Evolutionary conservation across 2,888 invertebrate species (phyloP).

Genomic region (Hypolimnas misippus): DNA sequence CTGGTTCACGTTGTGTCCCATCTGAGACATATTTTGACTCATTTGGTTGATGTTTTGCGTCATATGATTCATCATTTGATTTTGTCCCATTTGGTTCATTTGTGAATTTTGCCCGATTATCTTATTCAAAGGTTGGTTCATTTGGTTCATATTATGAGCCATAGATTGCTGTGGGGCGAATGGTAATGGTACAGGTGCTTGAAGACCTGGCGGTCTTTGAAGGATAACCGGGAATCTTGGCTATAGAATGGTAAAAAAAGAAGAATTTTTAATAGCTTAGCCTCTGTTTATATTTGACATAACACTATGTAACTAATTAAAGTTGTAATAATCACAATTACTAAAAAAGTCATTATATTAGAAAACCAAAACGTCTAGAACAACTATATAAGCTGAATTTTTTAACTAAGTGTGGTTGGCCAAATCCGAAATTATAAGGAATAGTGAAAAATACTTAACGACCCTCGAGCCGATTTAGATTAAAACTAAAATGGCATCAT

Average conservation of each 20-base stretch:
- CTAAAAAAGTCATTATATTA: too few relatives aligned
- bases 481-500: too few relatives aligned
- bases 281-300: too few relatives aligned
- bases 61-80: conserved; percentile 47
- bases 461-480: too few relatives aligned
- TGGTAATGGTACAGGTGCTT: conserved; percentile 71
- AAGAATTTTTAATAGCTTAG: neutral
- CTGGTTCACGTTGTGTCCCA: conserved; percentile 52
- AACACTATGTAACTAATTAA: too few relatives aligned
- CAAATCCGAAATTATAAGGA: too few relatives aligned
- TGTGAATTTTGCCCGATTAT: conserved; percentile 55
- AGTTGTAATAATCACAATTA: too few relatives aligned
- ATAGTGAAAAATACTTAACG: too few relatives aligned
- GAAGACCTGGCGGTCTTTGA: conserved; percentile 73
- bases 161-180: conserved; percentile 69
- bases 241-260: conserved; percentile 51
- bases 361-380: too few relatives aligned
- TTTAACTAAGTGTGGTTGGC: too few relatives aligned
- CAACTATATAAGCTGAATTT: too few relatives aligned
- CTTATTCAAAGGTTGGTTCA: conserved; percentile 63
- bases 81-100: conserved; percentile 44
- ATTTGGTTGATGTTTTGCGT: conserved; percentile 49
- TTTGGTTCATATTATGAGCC: conserved; percentile 58
- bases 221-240: conserved; percentile 77
- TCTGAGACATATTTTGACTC: conserved; percentile 39